These are phyloP conservation scores for Aquatica leii DNA, from an alignment of 2,888 invertebrate genomes.

Conservation along the genomic window DNA sequence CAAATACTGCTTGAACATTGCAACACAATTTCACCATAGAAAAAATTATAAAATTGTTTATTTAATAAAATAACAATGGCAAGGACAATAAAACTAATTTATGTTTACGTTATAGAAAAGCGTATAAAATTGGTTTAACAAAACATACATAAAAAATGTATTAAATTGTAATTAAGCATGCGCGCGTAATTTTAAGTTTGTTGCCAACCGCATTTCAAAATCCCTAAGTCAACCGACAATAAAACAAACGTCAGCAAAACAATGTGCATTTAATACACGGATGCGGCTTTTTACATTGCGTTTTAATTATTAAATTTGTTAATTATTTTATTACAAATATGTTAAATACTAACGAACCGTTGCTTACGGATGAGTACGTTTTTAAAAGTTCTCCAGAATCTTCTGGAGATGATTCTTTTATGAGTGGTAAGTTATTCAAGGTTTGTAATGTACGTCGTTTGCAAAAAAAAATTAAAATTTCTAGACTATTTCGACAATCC, in stretches of 20 bases:
- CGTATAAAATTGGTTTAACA: no score
- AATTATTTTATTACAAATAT: constrained; percentile 36
- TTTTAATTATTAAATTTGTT: constrained; percentile 6
- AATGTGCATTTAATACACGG: constrained; percentile 15
- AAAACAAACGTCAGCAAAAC: constrained; percentile 33
- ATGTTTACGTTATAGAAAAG: no score
- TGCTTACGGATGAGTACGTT: constrained; percentile 49
- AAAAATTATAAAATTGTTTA: no score
- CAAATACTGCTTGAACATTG: no score
- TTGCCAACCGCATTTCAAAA: no score
- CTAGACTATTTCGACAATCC: constrained; percentile 52
- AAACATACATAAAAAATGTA: no score
- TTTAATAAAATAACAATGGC: no score
- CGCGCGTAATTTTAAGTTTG: no score
- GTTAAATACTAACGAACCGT: constrained; percentile 52
- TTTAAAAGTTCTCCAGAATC: constrained; percentile 56
- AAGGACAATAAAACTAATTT: no score
- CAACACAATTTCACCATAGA: no score
- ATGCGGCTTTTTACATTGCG: constrained; percentile 26
- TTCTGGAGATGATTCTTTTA: constrained; percentile 51
- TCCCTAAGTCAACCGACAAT: neutral
- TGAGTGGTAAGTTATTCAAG: constrained; percentile 48
- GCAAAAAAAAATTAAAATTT: constrained; percentile 22
- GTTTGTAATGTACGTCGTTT: neutral
- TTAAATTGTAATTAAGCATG: no score